Evolutionary conservation across 2,797 vertebrate species (phyloP), one percentile per base, ranked within the genome.

Genomic region (Helarctos malayanus): DNA sequence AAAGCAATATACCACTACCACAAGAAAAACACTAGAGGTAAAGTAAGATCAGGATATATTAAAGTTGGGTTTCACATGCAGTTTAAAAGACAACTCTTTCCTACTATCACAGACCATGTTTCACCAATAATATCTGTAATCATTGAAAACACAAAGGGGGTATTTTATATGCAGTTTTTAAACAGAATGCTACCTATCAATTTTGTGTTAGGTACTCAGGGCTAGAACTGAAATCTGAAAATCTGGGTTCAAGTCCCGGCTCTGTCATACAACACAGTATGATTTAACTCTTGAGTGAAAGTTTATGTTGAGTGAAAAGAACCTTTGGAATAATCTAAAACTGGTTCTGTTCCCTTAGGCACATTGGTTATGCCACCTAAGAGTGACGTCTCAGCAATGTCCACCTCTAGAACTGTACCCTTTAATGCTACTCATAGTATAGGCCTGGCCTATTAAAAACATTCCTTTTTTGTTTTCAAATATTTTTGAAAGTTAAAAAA

Each of bases 191-290:
- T 54, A 85, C 16, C 25, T 81, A 73, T 57, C 73, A 85, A 78
- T 95, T 89, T 75, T 54, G 41, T 94, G 71, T 76, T 61, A 94
- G 25, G 35, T 32, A 92, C 21, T 56, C 49, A 27, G 47, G 23
- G 45, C 19, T 90, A 14, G 8, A 32, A 76, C 1, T 89, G n/a
- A 95, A 95, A 96, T 83, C 21, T 92, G 63, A 95, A 96, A 86
- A 76, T 63, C 19, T 84, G 16, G n/a, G 5, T 54, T 95, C 29
- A 81, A 86, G 29, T 65, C 47, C 61, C n/a, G 14, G 11, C 32
- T 82, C 80, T 92, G 19, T 38, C 41, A 89, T 1, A 7, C 25
- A 56, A 29, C 21, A 52, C 13, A n/a, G 13, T 80, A 49, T 2
- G 2, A 65, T 65, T 89, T 76, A 92, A 86, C 25, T 6, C 38